Evolutionary conservation across 2,888 invertebrate species (phyloP).

Genomic region (Spilosoma lubricipeda): DNA sequence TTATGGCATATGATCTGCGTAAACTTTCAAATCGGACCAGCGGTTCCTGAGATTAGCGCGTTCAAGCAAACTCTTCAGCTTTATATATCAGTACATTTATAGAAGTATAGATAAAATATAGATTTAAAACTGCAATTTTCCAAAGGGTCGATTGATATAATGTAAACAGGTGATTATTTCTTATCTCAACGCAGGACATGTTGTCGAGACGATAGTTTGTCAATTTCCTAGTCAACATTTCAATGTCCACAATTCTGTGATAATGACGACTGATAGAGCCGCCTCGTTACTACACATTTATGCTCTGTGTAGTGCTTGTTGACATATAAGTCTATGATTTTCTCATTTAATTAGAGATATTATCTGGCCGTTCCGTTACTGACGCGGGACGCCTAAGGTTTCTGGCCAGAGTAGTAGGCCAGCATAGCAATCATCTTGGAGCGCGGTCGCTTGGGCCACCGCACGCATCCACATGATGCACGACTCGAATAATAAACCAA

Average conservation of each 20-base stretch:
- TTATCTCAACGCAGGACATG: conserved; percentile 54
- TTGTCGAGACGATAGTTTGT: conserved; percentile 52
- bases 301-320: conserved; percentile 45
- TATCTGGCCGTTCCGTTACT: conserved; percentile 75
- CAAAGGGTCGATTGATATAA: neutral
- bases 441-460: conserved; percentile 63
- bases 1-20: neutral
- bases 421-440: conserved; percentile 75
- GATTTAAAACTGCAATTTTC: neutral
- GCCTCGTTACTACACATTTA: conserved; percentile 56
- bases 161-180: conserved; percentile 48
- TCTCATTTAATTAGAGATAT: conserved; percentile 74
- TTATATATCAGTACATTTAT: too few relatives aligned
- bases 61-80: too few relatives aligned
- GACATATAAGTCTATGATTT: conserved; percentile 67
- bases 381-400: conserved; percentile 66
- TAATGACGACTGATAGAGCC: conserved; percentile 58
- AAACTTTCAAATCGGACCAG: too few relatives aligned
- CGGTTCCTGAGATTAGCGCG: too few relatives aligned
- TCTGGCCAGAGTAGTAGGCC: conserved; percentile 47
- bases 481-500: conserved; percentile 86
- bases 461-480: conserved; percentile 79
- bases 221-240: conserved; percentile 57
- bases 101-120: too few relatives aligned
- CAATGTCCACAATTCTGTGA: conserved; percentile 51